Conservation (phyloP, 1,140 invertebrate species). For the Megathymus violae region DNA sequence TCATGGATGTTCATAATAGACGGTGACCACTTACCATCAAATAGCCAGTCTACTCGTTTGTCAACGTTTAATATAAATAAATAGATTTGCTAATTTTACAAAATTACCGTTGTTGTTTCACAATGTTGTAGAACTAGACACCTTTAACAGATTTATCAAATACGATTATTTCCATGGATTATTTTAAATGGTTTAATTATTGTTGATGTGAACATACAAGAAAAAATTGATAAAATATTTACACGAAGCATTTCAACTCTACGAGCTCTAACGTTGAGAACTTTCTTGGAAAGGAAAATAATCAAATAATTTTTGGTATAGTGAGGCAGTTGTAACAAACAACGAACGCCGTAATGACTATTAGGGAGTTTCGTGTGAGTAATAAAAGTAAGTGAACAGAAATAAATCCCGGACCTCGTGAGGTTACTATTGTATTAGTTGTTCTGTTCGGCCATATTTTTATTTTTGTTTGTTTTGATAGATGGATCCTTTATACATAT, state of each 20-base stretch:
- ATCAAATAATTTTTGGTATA: slow-evolving; percentile 43
- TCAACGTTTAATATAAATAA: too few relatives aligned
- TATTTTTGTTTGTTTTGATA: slow-evolving; percentile 10
- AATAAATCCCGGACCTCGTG: slow-evolving; percentile 47
- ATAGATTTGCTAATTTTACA: too few relatives aligned
- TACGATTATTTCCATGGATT: too few relatives aligned
- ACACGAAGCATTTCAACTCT: neutral
- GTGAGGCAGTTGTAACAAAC: slow-evolving; percentile 42
- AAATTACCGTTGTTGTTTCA: too few relatives aligned
- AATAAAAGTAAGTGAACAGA: slow-evolving; percentile 50
- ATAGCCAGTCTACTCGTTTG: too few relatives aligned
- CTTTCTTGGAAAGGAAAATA: slow-evolving; percentile 29
- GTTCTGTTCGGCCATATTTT: slow-evolving; percentile 24
- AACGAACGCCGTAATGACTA: slow-evolving; percentile 46
- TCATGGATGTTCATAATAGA: too few relatives aligned
- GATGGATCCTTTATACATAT: neutral
- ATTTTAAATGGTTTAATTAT: too few relatives aligned
- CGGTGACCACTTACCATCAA: too few relatives aligned
- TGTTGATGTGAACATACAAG: neutral
- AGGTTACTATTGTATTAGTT: slow-evolving; percentile 39
- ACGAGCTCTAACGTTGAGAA: too few relatives aligned
- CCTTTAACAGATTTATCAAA: too few relatives aligned
- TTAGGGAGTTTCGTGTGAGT: slow-evolving; percentile 46
- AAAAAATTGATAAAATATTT: neutral
- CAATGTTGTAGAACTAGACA: too few relatives aligned